Conservation (phyloP, 2,797 vertebrate genomes). For the Protosalanx chinensis region DNA sequence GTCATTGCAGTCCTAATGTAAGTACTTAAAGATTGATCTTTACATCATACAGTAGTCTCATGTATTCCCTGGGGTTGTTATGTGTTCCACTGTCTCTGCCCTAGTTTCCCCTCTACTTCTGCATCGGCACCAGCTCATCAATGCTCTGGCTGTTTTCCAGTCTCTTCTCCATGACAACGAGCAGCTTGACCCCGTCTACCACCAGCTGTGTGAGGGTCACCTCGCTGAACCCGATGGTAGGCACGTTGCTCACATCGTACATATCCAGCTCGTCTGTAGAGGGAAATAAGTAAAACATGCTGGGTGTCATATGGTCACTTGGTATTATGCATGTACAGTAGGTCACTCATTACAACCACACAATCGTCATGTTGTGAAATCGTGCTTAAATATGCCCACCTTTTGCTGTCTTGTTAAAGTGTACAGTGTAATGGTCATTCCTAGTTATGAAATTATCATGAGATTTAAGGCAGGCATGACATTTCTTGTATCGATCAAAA, state of each 20-base stretch:
- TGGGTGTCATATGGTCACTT: no score
- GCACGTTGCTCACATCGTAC: conserved; percentile 56
- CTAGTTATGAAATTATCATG: no score
- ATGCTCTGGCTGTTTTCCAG: conserved; percentile 53
- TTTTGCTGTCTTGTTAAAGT: no score
- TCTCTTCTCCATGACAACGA: conserved; percentile 68
- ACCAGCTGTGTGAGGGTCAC: conserved; percentile 66
- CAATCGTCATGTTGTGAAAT: no score
- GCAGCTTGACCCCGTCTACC: conserved; percentile 71
- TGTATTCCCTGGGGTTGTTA: not conserved
- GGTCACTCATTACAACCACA: no score
- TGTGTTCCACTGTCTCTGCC: not conserved
- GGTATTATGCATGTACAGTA: no score
- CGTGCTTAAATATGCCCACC: no score
- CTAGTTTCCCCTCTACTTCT: conserved; percentile 37
- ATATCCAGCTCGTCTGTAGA: conserved; percentile 7
- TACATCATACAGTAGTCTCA: not conserved
- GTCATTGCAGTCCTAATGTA: no score
- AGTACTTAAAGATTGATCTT: not conserved
- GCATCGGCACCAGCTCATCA: conserved; percentile 61
- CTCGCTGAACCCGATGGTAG: conserved; percentile 65
- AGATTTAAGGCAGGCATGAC: no score
- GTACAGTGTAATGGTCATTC: no score
- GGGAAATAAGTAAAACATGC: no score
- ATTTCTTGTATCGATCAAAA: no score